Conservation (phyloP, 92 coral and sea anemone genomes). For the Umimayanthus kanabou region DNA sequence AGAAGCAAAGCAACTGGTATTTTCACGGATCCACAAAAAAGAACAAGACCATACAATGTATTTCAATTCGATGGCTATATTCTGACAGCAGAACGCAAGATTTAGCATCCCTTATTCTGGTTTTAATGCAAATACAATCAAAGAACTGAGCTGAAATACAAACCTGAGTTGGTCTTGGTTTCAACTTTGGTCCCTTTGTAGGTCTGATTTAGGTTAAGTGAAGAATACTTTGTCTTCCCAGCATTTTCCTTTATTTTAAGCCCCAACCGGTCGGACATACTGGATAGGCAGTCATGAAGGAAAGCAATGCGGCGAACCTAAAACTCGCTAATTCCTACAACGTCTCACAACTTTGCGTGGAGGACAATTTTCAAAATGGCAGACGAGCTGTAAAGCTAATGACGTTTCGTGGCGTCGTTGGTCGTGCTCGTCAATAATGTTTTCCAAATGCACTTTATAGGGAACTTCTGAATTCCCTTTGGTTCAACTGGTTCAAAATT, state of each 20-base stretch:
- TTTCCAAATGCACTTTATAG: constrained; percentile 49
- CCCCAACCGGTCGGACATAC: constrained; percentile 99
- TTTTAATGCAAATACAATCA: not conserved
- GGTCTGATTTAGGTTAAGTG: constrained; percentile 99
- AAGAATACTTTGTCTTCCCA: constrained; percentile 99
- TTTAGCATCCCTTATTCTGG: not conserved
- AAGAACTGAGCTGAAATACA: constrained; percentile 43
- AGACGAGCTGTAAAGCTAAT: constrained; percentile 74
- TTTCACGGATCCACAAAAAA: constrained; percentile 8
- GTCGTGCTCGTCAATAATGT: constrained; percentile 10
- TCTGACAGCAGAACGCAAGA: not conserved
- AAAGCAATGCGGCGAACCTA: constrained; percentile 83
- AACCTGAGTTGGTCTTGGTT: constrained; percentile 98
- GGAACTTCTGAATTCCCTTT: constrained; percentile 25
- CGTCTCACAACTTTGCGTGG: constrained; percentile 74
- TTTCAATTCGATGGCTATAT: not conserved
- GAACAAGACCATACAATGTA: not conserved
- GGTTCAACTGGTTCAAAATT: constrained; percentile 28
- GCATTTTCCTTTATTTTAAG: constrained; percentile 99
- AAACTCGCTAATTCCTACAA: constrained; percentile 77
- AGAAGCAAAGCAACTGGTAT: constrained; percentile 34
- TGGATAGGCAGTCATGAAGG: constrained; percentile 99
- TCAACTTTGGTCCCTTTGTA: constrained; percentile 99
- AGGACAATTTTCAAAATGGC: constrained; percentile 76
- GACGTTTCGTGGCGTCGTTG: constrained; percentile 72